Conservation (phyloP, 2,888 invertebrate species). For the Tetheella fluctuosa region DNA sequence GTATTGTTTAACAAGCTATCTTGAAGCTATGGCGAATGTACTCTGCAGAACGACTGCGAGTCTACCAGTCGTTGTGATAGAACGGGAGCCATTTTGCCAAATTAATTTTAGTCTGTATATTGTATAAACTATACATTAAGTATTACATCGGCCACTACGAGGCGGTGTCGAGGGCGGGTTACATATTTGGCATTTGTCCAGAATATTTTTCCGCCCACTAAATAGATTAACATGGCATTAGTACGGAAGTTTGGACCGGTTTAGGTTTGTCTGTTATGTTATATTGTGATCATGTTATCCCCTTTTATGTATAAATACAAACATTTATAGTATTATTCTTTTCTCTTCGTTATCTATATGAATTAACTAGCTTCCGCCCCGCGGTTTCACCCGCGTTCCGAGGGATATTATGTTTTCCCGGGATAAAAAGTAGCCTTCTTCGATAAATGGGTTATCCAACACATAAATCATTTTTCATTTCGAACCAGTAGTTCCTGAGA, state of each 20-base stretch:
- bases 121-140: slow-evolving; percentile 1
- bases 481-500: too few species aligned
- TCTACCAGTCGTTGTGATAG: slow-evolving; percentile 30
- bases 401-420: too few species aligned
- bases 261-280: slow-evolving; percentile 21
- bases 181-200: slow-evolving; percentile 24
- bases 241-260: slow-evolving; percentile 19
- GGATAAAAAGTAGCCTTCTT: too few species aligned
- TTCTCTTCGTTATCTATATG: too few species aligned
- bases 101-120: slow-evolving; percentile 31
- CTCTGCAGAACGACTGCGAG: slow-evolving; percentile 32
- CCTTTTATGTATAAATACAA: neutral
- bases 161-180: slow-evolving; percentile 8
- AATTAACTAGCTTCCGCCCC: too few species aligned
- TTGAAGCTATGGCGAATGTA: slow-evolving; percentile 46
- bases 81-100: slow-evolving; percentile 34
- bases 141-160: neutral
- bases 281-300: neutral
- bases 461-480: too few species aligned
- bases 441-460: too few species aligned
- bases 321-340: neutral
- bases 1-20: slow-evolving; percentile 50
- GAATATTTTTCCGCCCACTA: slow-evolving; percentile 30
- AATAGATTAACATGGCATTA: slow-evolving; percentile 22
- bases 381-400: too few species aligned